Conservation (phyloP, 1,140 invertebrate genomes). For the Eupeodes corollae region DNA sequence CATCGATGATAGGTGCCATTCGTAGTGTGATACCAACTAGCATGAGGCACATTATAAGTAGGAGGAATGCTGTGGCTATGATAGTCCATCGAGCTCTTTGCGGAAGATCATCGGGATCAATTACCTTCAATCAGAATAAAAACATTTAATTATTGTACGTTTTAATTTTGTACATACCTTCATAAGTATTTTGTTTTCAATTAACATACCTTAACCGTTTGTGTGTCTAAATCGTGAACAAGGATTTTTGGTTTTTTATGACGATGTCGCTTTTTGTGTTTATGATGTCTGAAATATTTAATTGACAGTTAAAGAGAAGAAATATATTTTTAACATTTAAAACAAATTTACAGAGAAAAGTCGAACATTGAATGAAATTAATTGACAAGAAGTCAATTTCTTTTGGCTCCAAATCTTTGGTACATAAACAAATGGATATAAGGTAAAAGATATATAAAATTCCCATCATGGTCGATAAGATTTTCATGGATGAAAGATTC, state of each 20-base stretch:
- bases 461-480: too few relatives aligned
- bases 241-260: constrained; percentile 37
- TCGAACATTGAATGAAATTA: too few relatives aligned
- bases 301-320: not conserved
- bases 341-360: too few relatives aligned
- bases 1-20: constrained; percentile 84
- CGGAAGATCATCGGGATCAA: constrained; percentile 66
- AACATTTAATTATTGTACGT: not conserved
- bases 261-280: constrained; percentile 35
- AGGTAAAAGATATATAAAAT: too few relatives aligned
- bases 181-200: not conserved
- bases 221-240: constrained; percentile 35
- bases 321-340: too few relatives aligned
- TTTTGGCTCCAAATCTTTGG: too few relatives aligned
- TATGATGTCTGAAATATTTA: constrained; percentile 16
- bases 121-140: constrained; percentile 34
- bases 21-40: constrained; percentile 77
- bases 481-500: not conserved
- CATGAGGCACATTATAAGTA: constrained; percentile 74
- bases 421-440: too few relatives aligned
- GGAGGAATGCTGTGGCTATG: constrained; percentile 71
- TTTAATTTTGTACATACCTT: not conserved
- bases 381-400: too few relatives aligned
- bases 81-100: constrained; percentile 76
- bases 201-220: constrained; percentile 27